Evolutionary conservation across 1,140 invertebrate species (phyloP), one percentile per base, ranked within the genome.

Genomic region (Panagrolaimus sp.): DNA sequence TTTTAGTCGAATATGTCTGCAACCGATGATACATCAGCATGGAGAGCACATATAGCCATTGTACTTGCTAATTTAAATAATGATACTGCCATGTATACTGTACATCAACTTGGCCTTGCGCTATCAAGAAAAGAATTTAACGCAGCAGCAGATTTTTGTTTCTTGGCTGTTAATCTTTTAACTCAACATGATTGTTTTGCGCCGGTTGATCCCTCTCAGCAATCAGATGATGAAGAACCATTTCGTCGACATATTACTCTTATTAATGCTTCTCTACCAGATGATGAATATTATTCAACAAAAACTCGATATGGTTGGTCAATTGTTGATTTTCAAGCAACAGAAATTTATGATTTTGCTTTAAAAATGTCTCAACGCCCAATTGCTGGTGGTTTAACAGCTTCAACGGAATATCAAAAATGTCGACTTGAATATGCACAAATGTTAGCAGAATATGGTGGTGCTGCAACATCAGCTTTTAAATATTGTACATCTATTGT

Each of bases 71-170:
- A 77, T 76, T 44, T 77, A 31, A 71, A 74, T 20, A 80, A 64
- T 16, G 44, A 42, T n/a, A 66, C 71, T 14, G 78, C 75, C 7
- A 67, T 80, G 14, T 62, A 77, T 44, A 65, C 75, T 14, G 69
- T 77, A 4, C 80, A 78, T 62, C 77, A 80, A 27, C 51, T 77
- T n/a, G 75, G 75, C 9, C 31, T 69, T 14, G 75, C 78, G 0
- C 61, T 77, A 51, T 74, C 75, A 4, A 51, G 66, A 38, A 74
- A 72, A 25, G 76, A 78, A 9, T 78, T 81, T 47, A 66, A 78
- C 65, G 72, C 74, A 13, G 76, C 76, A 7, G 76, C 76, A 25
- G 76, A 78, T 64, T 78, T 78, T 61, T 78, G 76, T 48, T 78
- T 78, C 65, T 51, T 78, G 5, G 75, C 78, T 45, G 75, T 75